phyloP scores from a whole-genome alignment of 2,797 vertebrate genomes.

The Squalus acanthias region DNA sequence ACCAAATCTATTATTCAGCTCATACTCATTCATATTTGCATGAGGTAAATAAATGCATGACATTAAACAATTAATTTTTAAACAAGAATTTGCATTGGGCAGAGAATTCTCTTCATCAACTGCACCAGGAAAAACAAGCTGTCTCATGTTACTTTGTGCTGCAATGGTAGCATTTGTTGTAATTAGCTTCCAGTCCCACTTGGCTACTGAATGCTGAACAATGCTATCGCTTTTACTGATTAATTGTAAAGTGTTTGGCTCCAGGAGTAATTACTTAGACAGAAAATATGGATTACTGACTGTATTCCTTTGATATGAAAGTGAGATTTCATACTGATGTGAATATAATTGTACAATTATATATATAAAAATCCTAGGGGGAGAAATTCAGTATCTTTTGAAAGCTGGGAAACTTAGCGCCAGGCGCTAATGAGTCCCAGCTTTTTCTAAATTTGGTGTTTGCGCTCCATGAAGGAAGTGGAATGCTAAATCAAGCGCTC shows the following conservation, averaged over 20 bases:
- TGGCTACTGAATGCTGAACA: background rate
- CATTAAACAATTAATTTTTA: background rate
- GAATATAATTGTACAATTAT: background rate
- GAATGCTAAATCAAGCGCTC: too few relatives aligned
- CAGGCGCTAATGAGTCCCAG: too few relatives aligned
- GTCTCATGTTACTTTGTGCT: constrained; percentile 43
- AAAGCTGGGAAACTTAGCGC: too few relatives aligned
- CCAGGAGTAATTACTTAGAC: background rate
- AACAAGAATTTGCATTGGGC: constrained; percentile 30
- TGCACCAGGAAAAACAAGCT: constrained; percentile 44
- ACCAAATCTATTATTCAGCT: background rate
- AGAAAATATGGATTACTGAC: background rate
- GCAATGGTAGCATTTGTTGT: background rate
- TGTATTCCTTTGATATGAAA: background rate
- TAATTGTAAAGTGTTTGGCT: background rate
- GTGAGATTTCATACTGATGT: background rate
- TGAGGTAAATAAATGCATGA: background rate
- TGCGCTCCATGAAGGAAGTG: too few relatives aligned
- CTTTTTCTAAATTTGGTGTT: too few relatives aligned
- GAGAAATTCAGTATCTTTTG: too few relatives aligned
- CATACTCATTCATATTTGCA: background rate
- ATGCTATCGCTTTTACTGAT: background rate
- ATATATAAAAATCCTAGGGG: background rate
- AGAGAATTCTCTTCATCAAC: constrained; percentile 49
- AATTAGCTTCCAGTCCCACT: constrained; percentile 15